Evolutionary conservation across 2,113 vertebrate genomes (phyloP).

Genomic region (Calyptommatus sinebrachiatus): DNA sequence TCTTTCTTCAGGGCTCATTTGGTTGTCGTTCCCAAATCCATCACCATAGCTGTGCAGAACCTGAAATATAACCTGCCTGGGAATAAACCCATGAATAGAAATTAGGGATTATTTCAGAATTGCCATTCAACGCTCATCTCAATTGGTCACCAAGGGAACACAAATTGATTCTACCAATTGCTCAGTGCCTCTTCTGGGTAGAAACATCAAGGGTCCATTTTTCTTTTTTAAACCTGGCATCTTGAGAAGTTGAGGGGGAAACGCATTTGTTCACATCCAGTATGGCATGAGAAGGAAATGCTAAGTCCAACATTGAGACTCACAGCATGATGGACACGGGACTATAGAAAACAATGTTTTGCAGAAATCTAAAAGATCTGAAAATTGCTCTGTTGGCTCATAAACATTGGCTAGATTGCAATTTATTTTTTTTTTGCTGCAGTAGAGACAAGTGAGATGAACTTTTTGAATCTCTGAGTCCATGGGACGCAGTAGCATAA

Average conservation of each 20-base stretch:
- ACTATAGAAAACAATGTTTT: slow-evolving; percentile 24
- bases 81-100: background rate
- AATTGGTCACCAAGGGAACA: background rate
- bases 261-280: background rate
- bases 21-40: accelerated
- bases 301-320: slow-evolving; percentile 9
- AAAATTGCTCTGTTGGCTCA: slow-evolving; percentile 21
- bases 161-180: background rate
- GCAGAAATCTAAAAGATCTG: slow-evolving; percentile 37
- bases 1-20: too few relatives aligned
- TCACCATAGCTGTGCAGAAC: background rate
- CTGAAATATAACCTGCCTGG: slow-evolving; percentile 4
- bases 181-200: slow-evolving; percentile 15
- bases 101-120: background rate
- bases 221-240: slow-evolving; percentile 5
- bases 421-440: slow-evolving; percentile 7
- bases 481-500: too few relatives aligned
- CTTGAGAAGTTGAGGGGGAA: slow-evolving; percentile 21
- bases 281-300: background rate
- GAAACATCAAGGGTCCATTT: background rate
- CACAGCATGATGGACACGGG: slow-evolving; percentile 41
- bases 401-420: slow-evolving; percentile 37
- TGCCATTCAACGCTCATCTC: background rate
- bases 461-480: too few relatives aligned
- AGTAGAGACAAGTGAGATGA: background rate